These are phyloP conservation scores for Venustaconcha ellipsiformis DNA, from an alignment of 1,140 invertebrate species.

Conservation along the genomic window DNA sequence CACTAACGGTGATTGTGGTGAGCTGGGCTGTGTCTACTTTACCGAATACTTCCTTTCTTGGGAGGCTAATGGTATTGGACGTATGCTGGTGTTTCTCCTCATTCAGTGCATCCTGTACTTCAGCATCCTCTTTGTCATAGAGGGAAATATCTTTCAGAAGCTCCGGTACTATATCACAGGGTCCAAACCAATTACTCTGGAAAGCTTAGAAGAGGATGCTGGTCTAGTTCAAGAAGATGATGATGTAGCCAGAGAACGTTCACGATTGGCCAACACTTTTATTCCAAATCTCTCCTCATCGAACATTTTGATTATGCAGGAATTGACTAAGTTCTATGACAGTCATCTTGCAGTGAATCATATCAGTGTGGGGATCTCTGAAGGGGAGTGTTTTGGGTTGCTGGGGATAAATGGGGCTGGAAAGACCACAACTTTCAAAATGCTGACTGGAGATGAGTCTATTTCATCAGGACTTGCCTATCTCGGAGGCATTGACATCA, in stretches of 20 bases:
- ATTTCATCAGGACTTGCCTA: conserved; percentile 62
- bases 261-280: conserved; percentile 31
- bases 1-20: conserved; percentile 45
- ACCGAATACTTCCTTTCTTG: conserved; percentile 69
- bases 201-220: not conserved
- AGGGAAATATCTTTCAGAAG: conserved; percentile 56
- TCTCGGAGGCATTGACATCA: conserved; percentile 53
- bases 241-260: conserved; percentile 49
- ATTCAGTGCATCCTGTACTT: conserved; percentile 73
- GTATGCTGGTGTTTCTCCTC: conserved; percentile 71
- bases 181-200: not conserved
- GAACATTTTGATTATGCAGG: conserved; percentile 47
- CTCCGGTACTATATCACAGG: too few relatives aligned
- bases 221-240: conserved; percentile 47
- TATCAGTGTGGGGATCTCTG: conserved; percentile 60
- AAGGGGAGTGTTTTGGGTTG: conserved; percentile 88
- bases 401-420: conserved; percentile 90
- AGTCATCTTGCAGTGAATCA: conserved; percentile 76
- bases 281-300: conserved; percentile 9
- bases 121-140: conserved; percentile 70
- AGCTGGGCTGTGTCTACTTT: conserved; percentile 53
- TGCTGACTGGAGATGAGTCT: conserved; percentile 77
- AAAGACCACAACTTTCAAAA: conserved; percentile 89
- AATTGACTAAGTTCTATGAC: conserved; percentile 73
- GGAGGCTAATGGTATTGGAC: conserved; percentile 72